Conservation (phyloP, 2,113 vertebrate species). For the Suncus etruscus region DNA sequence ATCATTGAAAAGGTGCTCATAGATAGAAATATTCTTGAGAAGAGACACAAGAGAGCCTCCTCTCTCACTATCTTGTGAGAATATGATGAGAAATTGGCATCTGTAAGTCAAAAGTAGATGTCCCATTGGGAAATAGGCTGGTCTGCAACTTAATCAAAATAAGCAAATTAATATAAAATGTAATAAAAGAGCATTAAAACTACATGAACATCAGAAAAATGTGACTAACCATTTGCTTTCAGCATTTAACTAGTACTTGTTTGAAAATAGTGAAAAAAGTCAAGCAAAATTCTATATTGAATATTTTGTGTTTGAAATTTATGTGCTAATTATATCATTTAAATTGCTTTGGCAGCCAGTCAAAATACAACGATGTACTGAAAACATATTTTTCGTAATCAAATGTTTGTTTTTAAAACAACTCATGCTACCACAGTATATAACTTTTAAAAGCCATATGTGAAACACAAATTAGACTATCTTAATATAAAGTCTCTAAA, state of each 20-base stretch:
- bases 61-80: neutral
- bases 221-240: neutral
- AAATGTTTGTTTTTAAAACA: neutral
- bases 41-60: neutral
- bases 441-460: neutral
- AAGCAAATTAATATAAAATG: neutral
- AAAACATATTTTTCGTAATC: neutral
- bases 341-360: neutral
- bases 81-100: no score
- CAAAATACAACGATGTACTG: neutral
- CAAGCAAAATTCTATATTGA: neutral
- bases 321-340: neutral
- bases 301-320: neutral
- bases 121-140: no score
- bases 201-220: neutral
- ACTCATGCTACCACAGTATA: neutral
- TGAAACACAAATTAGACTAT: neutral
- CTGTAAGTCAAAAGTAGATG: no score
- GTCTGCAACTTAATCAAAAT: neutral
- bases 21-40: neutral
- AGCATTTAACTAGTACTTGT: neutral
- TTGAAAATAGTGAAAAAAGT: neutral
- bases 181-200: fast-evolving
- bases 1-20: neutral
- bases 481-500: neutral